Conservation (phyloP, 2,113 vertebrate species). For the Monarcha castaneiventris region DNA sequence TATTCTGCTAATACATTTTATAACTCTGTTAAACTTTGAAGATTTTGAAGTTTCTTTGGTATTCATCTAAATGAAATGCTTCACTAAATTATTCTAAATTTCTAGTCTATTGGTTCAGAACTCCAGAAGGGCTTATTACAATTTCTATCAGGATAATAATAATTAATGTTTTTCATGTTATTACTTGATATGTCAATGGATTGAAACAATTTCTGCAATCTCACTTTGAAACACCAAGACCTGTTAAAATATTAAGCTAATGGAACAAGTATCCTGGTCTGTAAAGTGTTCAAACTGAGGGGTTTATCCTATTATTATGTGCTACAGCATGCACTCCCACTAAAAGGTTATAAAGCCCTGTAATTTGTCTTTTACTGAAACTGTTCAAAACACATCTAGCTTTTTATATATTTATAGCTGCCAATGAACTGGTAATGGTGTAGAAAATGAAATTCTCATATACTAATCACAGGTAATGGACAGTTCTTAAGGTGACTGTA, state of each 20-base stretch:
- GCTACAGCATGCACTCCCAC: neutral
- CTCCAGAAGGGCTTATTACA: neutral
- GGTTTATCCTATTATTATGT: neutral
- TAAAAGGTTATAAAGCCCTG: neutral
- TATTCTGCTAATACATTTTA: neutral
- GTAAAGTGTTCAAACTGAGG: neutral
- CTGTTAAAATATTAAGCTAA: neutral
- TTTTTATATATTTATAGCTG: neutral
- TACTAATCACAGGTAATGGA: neutral
- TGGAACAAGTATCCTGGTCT: neutral
- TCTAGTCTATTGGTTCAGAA: neutral
- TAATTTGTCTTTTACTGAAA: neutral
- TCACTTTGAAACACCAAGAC: neutral
- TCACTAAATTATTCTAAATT: neutral
- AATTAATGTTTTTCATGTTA: neutral
- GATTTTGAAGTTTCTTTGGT: neutral
- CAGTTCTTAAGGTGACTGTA: neutral
- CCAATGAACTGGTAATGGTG: neutral
- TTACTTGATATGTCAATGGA: neutral
- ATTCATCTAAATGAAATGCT: neutral
- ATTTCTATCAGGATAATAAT: neutral
- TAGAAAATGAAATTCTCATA: neutral
- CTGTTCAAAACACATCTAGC: neutral
- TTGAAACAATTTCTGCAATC: neutral
- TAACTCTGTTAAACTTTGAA: neutral